Evolutionary conservation across 92 coral and sea anemone species (phyloP).

Genomic region (Nematostella vectensis): DNA sequence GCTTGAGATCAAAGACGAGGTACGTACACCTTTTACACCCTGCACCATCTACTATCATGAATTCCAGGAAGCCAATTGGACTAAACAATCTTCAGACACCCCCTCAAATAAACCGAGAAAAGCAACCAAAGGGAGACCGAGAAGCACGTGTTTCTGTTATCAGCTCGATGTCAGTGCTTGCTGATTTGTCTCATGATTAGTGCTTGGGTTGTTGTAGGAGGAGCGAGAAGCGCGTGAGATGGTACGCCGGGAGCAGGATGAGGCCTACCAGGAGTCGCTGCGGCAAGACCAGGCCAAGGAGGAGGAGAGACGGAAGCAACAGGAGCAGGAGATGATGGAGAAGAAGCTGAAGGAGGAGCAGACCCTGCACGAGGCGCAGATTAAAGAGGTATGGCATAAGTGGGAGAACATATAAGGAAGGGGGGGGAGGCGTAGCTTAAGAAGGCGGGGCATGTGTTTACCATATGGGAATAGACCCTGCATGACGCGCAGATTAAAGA

Average conservation of each 20-base stretch:
- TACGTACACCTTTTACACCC: constrained; percentile 10
- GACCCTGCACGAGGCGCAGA: constrained; percentile 85
- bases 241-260: constrained; percentile 86
- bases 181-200: too few species aligned
- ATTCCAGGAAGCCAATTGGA: background rate
- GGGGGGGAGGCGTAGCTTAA: constrained; percentile 2
- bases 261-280: constrained; percentile 87
- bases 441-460: too few species aligned
- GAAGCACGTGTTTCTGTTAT: too few species aligned
- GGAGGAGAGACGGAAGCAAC: constrained; percentile 72
- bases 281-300: constrained; percentile 83
- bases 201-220: constrained; percentile 43
- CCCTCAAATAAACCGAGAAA: too few species aligned
- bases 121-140: too few species aligned
- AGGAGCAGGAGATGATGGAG: constrained; percentile 70
- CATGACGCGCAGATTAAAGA: background rate
- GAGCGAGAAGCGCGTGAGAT: constrained; percentile 84
- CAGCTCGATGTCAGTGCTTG: too few species aligned
- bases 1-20: constrained; percentile 89
- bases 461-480: too few species aligned
- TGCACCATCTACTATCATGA: background rate
- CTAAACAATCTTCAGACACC: too few species aligned
- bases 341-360: constrained; percentile 78
- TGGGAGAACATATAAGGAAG: background rate
- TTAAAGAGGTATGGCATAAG: constrained; percentile 73